A percentile compares a stretch with the other conserved stretches of the same genome.
Evolutionary conservation across 2,888 invertebrate genomes (phyloP).

Genomic region (Sinopyrophorus schimmeli): DNA sequence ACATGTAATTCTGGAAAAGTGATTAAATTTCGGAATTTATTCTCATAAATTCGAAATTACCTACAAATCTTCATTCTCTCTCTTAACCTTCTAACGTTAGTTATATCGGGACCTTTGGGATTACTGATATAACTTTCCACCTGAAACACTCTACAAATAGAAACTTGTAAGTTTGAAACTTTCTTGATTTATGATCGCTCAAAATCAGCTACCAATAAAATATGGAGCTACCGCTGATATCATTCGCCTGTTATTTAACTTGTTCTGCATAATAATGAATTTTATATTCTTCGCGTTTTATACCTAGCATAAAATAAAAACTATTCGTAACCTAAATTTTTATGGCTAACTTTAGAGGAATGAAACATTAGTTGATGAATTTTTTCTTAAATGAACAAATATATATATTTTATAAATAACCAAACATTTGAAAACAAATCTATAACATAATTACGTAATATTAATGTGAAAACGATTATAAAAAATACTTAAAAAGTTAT

Average conservation of each 20-base stretch:
- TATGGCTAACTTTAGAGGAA: too few relatives aligned
- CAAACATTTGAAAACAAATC: too few relatives aligned
- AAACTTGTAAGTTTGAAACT: slow-evolving; percentile 26
- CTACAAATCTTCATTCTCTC: slow-evolving; percentile 22
- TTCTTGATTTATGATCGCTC: slow-evolving; percentile 24
- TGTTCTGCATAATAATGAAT: too few relatives aligned
- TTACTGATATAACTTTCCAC: slow-evolving; percentile 26
- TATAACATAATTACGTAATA: too few relatives aligned
- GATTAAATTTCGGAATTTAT: slow-evolving; percentile 5
- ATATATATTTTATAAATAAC: too few relatives aligned
- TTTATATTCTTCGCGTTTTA: too few relatives aligned
- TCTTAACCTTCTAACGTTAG: slow-evolving; percentile 19
- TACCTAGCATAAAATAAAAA: too few relatives aligned
- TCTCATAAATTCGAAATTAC: slow-evolving; percentile 14
- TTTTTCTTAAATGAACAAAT: too few relatives aligned
- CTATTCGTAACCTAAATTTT: too few relatives aligned
- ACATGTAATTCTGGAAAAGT: slow-evolving; percentile 6
- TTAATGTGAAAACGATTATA: too few relatives aligned
- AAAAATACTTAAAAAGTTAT: too few relatives aligned
- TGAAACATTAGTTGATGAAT: too few relatives aligned
- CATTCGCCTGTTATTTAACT: neutral
- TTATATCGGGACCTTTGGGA: slow-evolving; percentile 21
- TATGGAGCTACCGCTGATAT: slow-evolving; percentile 5
- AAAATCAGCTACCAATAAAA: slow-evolving; percentile 24
- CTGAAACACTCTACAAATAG: slow-evolving; percentile 23